phyloP scores from a whole-genome alignment of 2,888 invertebrate genomes.

The Germaria angustata region DNA sequence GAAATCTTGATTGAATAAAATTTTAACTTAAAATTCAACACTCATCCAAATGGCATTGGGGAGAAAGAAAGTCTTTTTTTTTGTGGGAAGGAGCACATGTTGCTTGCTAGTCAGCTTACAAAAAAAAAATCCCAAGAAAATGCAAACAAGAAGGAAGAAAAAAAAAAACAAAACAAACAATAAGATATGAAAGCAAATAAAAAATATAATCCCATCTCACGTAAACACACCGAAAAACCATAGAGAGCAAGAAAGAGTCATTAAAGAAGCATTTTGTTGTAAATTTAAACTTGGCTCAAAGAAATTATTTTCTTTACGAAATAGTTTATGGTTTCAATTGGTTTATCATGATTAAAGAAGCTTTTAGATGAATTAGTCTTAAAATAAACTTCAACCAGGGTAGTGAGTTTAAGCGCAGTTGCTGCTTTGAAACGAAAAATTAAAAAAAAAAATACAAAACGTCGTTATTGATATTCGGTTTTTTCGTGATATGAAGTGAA shows the following conservation, averaged over 20 bases:
- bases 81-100: conserved; percentile 46
- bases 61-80: conserved; percentile 47
- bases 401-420: conserved; percentile 29
- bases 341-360: conserved; percentile 65
- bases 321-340: conserved; percentile 30
- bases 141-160: neutral
- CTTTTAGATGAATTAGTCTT: conserved; percentile 67
- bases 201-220: neutral
- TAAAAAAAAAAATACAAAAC: conserved; percentile 27
- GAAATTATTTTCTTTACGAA: conserved; percentile 11
- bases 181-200: neutral
- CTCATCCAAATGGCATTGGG: neutral
- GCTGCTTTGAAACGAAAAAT: neutral
- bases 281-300: conserved; percentile 1
- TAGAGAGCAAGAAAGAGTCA: conserved; percentile 8
- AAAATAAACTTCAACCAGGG: conserved; percentile 58
- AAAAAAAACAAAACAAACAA: neutral
- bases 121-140: neutral
- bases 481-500: neutral
- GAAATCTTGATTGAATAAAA: conserved; percentile 5
- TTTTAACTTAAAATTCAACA: neutral
- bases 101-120: neutral
- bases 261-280: neutral
- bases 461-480: conserved; percentile 38
- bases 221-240: neutral